Base-by-base conservation (phyloP, 2,113 vertebrate species). In the Hipposideros armiger region DNA sequence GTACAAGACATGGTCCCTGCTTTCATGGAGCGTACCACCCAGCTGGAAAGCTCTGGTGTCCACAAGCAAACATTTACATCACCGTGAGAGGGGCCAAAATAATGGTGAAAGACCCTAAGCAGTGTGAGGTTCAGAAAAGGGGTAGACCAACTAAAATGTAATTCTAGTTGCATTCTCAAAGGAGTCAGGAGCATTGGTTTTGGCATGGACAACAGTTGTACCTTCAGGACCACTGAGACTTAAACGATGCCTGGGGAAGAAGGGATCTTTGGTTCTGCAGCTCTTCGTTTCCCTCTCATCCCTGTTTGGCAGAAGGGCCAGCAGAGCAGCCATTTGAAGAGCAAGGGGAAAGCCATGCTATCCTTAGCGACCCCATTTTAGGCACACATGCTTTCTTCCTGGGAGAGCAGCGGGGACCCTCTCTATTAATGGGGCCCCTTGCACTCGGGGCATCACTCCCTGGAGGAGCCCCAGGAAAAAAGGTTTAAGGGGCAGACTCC, bases 341-440 rank as follows among this genome's bases (percentile, higher is more conserved):
- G 26, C 24, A 47, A 5, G 26, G 52, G 15, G 24, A 47, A 32
- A 80, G 45, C 36, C 36, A 32, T 16, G 8, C 69, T 96, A 52
- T 91, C 64, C 54, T 13, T 45, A 67, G 64, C 3, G 28, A 60
- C 58, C 78, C 78, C 52, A 7, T 69, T 94, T 95, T 92, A 91
- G 92, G 95, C 86, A 97, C 96, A 95, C 86, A 94, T 40, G 22
- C 47, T 20, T 93, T 45, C 50, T 88, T 89, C 82, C 73, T 83
- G 24, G 73, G 54, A 52, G 28, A 70, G 73, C 4, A 11, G 20
- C 47, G 7, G 58, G 60, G 56, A 5, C 2, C 45, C 40, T 66
- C 84, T 67, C 62, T 90, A 28, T 54, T 78, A 89, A 96, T 0
- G 6, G 73, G 9, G 26, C 20, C 81, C 69, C 15, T 7, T 26